Conservation (phyloP, 2,113 vertebrate genomes). For the Myotis brandtii region DNA sequence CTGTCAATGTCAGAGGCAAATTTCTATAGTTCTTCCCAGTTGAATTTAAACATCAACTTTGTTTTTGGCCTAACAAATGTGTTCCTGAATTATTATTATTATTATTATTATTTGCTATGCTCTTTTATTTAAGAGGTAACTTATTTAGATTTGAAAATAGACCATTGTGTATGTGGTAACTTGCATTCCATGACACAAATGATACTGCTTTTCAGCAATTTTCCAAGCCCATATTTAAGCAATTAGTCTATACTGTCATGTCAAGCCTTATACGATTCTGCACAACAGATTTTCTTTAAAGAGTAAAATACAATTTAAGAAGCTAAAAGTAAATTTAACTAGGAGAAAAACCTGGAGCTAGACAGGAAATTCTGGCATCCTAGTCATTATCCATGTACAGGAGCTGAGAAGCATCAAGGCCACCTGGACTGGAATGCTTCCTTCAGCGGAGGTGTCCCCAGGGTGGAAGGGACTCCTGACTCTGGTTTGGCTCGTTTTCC, state of each 20-base stretch:
- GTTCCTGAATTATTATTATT: background rate
- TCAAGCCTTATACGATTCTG: constrained; percentile 65
- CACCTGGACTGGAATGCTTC: background rate
- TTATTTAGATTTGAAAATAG: constrained; percentile 77
- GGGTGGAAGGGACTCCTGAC: background rate
- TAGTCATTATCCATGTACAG: background rate
- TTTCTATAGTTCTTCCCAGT: constrained; percentile 22
- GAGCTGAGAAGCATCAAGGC: background rate
- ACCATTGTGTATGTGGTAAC: constrained; percentile 69
- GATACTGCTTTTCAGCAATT: constrained; percentile 77
- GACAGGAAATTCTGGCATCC: constrained; percentile 58
- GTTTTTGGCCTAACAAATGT: constrained; percentile 16
- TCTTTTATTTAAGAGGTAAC: constrained; percentile 66
- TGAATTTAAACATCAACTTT: constrained; percentile 49
- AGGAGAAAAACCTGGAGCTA: constrained; percentile 55
- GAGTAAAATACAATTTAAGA: constrained; percentile 64
- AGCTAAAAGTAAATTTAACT: constrained; percentile 66
- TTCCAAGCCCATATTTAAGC: constrained; percentile 80
- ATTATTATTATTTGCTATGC: background rate
- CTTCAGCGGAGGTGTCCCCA: background rate
- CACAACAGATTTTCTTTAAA: constrained; percentile 68
- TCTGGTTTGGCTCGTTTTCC: background rate
- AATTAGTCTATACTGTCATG: constrained; percentile 70
- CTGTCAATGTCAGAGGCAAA: background rate
- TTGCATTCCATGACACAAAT: constrained; percentile 77